Conservation (phyloP, 2,797 vertebrate genomes). For the Phalanger gymnotis region DNA sequence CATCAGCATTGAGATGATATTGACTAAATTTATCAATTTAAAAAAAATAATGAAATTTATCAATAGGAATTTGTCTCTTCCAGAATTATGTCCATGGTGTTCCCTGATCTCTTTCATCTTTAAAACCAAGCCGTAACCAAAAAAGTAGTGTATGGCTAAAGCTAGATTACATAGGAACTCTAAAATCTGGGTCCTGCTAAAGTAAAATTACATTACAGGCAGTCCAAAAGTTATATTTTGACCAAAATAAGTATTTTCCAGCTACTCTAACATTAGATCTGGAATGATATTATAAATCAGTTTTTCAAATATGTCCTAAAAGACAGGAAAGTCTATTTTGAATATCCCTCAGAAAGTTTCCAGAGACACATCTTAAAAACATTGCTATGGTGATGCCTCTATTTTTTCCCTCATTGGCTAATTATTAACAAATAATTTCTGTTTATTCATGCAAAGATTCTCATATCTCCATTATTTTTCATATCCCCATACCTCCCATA, state of each 20-base stretch:
- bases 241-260: neutral
- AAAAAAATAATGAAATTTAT: neutral
- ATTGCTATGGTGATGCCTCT: neutral
- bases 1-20: neutral
- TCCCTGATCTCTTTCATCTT: neutral
- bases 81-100: neutral
- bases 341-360: neutral
- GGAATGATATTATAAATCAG: neutral
- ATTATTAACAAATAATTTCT: conserved; percentile 58
- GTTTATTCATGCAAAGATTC: conserved; percentile 75
- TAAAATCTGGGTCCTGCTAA: neutral
- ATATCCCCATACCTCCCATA: too few relatives aligned
- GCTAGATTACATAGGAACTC: neutral
- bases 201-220: neutral
- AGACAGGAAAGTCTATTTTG: neutral
- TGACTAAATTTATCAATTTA: neutral
- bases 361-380: neutral
- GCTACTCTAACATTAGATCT: neutral
- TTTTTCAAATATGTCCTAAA: neutral
- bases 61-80: neutral
- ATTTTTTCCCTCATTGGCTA: neutral
- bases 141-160: neutral
- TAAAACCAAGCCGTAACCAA: neutral
- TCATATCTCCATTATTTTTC: conserved; percentile 60
- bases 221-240: neutral